Percentiles rank a stretch among this genome's conserved stretches.
Evolutionary conservation across 1,140 invertebrate species (phyloP).

Genomic region (Psix sp.): DNA sequence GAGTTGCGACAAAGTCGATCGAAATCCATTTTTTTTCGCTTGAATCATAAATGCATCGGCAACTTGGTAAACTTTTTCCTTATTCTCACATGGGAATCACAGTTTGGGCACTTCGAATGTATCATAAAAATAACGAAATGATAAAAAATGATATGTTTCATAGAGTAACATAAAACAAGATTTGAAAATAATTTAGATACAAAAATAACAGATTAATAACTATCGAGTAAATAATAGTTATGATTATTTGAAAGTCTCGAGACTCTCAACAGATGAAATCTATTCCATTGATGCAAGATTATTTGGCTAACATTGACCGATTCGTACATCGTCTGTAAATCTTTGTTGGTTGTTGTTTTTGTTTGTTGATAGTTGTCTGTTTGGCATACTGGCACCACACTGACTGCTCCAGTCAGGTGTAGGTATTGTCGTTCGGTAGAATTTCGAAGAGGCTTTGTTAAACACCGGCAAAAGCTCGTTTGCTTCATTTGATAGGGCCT

Average conservation of each 20-base stretch:
- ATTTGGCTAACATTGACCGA: constrained; percentile 66
- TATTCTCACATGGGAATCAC: too few species aligned
- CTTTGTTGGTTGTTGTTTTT: constrained; percentile 68
- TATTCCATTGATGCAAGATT: background rate
- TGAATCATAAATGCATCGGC: too few species aligned
- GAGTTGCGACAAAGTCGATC: too few species aligned
- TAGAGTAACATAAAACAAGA: constrained; percentile 17
- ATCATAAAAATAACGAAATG: too few species aligned
- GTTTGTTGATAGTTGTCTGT: constrained; percentile 69
- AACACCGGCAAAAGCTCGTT: constrained; percentile 97
- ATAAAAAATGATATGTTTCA: constrained; percentile 15
- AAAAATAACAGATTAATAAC: background rate
- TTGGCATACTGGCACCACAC: constrained; percentile 71
- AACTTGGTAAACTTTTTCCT: too few species aligned
- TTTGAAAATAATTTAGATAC: too few species aligned
- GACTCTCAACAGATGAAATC: background rate
- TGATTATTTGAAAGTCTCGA: too few species aligned
- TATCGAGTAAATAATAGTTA: too few species aligned
- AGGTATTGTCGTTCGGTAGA: constrained; percentile 88
- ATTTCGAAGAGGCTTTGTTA: constrained; percentile 94
- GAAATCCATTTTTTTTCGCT: too few species aligned
- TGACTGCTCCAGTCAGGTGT: constrained; percentile 91
- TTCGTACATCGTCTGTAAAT: constrained; percentile 66
- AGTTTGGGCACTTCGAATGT: too few species aligned
- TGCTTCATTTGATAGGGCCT: constrained; percentile 95